Conservation (phyloP, 2,113 vertebrate genomes). For the Alouatta palliata region DNA sequence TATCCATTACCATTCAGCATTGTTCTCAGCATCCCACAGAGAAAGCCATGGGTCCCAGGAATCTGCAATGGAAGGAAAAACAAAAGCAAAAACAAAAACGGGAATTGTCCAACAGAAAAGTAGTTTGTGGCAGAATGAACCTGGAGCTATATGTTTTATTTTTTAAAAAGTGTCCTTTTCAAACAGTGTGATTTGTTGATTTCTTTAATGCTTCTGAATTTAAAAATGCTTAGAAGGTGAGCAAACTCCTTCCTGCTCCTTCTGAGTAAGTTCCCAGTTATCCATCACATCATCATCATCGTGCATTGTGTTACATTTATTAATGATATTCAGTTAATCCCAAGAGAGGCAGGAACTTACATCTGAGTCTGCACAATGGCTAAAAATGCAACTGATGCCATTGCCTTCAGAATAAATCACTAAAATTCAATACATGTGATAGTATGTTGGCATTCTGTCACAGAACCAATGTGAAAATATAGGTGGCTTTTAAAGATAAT, state of each 20-base stretch:
- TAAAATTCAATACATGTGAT: not conserved
- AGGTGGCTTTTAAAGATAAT: not conserved
- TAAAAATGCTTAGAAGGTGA: not conserved
- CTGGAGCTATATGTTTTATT: not conserved
- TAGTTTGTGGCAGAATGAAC: not conserved
- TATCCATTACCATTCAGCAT: not conserved
- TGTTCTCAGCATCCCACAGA: not conserved
- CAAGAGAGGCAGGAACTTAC: not conserved
- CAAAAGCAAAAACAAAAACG: not conserved
- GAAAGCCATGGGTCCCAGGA: not conserved
- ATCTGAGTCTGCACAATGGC: conserved; percentile 26
- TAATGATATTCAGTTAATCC: conserved; percentile 59
- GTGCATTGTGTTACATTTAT: conserved; percentile 16
- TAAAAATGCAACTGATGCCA: not conserved
- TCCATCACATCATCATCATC: not conserved
- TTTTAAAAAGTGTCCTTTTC: not conserved
- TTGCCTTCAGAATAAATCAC: conserved; percentile 35
- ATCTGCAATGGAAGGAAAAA: not conserved
- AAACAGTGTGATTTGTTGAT: not conserved
- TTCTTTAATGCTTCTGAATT: not conserved
- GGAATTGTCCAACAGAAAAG: not conserved
- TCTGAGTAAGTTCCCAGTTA: not conserved
- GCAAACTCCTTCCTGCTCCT: not conserved
- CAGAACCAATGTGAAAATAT: conserved; percentile 28
- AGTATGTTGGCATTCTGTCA: not conserved